Evolutionary conservation across 2,113 vertebrate genomes (phyloP).

Genomic region (Emberiza fucata): DNA sequence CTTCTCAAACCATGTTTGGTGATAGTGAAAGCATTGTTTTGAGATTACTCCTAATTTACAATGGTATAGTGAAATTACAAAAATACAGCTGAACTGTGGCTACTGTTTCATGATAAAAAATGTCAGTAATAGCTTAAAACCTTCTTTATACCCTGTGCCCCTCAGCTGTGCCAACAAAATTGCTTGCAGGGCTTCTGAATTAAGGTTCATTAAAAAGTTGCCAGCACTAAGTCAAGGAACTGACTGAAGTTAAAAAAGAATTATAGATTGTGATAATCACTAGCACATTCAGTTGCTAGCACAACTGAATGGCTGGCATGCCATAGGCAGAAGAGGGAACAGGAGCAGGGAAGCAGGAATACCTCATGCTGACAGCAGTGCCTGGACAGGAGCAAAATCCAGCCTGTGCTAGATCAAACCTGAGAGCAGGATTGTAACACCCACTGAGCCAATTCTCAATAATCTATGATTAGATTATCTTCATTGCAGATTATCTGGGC

Average conservation of each 20-base stretch:
- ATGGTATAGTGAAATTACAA: not conserved
- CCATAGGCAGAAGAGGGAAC: not conserved
- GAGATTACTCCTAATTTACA: not conserved
- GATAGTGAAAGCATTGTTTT: not conserved
- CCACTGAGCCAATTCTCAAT: not conserved
- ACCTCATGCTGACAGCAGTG: not conserved
- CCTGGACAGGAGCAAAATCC: not conserved
- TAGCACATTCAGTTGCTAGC: not conserved
- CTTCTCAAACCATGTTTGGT: not conserved
- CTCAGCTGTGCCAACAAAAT: not conserved
- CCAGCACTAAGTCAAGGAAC: not conserved
- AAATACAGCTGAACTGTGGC: not conserved
- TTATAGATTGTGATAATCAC: not conserved
- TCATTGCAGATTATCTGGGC: not conserved
- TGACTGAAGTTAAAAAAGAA: not conserved
- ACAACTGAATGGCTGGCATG: not conserved
- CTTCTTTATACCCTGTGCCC: not conserved
- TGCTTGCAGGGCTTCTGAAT: not conserved
- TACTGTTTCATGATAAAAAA: not conserved
- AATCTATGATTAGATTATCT: not conserved
- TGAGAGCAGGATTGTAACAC: not conserved
- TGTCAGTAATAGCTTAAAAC: not conserved
- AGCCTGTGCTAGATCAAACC: not conserved
- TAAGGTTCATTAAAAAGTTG: not conserved
- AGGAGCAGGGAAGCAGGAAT: not conserved